A percentile compares a stretch with the other conserved stretches of the same genome.
Conservation (phyloP, 2,113 vertebrate species). For the Paramisgurnus dabryanus region DNA sequence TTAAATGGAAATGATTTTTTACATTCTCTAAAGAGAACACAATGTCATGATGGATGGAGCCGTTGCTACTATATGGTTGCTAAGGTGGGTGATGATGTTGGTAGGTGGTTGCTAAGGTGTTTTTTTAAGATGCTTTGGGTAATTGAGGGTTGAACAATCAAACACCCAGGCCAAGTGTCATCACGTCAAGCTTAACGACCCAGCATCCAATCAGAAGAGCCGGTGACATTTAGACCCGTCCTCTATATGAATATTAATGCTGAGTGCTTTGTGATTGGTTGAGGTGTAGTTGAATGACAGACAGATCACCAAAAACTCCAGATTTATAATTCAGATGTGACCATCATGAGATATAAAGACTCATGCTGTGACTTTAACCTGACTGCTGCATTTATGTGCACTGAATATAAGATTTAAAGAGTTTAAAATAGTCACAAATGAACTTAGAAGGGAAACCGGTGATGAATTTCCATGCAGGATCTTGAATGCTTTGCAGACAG, state of each 20-base stretch:
- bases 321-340: conserved; percentile 75
- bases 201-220: neutral
- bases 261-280: neutral
- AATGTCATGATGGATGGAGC: too few species aligned
- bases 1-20: too few species aligned
- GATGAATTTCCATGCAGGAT: too few species aligned
- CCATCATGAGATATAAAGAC: conserved; percentile 29
- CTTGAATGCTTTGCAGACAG: neutral
- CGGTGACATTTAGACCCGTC: neutral
- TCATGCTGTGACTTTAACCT: neutral
- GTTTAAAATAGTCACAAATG: too few species aligned
- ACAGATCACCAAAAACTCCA: conserved; percentile 65
- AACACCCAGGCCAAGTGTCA: too few species aligned
- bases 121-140: too few species aligned
- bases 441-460: too few species aligned
- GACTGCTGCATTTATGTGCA: conserved; percentile 3
- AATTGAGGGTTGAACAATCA: too few species aligned
- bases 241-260: neutral
- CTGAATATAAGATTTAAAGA: neutral
- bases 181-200: neutral
- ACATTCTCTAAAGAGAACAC: too few species aligned
- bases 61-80: too few species aligned
- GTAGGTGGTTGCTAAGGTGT: too few species aligned
- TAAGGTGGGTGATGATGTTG: too few species aligned
- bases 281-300: conserved; percentile 31